Conservation (phyloP, 2,888 invertebrate species). For the Daptonema setosum region DNA sequence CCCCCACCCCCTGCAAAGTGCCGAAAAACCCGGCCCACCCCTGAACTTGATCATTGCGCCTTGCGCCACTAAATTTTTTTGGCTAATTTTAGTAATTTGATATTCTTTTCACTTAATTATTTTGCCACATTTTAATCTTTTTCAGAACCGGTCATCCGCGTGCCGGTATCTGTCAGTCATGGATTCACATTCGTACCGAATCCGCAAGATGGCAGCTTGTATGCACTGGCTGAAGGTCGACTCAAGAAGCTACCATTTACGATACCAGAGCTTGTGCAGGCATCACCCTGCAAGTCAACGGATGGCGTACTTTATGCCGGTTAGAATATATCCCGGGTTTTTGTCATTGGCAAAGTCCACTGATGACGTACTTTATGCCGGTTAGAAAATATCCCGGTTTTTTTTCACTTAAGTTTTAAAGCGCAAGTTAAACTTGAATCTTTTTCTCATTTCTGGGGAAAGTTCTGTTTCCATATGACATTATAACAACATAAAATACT, state of each 20-base stretch:
- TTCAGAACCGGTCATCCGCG: constrained; percentile 68
- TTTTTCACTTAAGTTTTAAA: too few species aligned
- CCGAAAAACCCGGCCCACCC: too few species aligned
- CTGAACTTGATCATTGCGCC: too few species aligned
- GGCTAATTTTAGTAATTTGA: too few species aligned
- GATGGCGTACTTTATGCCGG: constrained; percentile 90
- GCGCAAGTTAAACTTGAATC: too few species aligned
- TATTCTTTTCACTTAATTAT: too few species aligned
- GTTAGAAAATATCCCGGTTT: constrained; percentile 30
- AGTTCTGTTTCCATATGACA: too few species aligned
- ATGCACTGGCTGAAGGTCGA: constrained; percentile 38
- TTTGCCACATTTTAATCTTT: too few species aligned
- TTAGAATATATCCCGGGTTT: constrained; percentile 18
- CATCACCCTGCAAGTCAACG: constrained; percentile 75
- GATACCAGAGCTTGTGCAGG: constrained; percentile 81
- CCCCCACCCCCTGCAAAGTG: too few species aligned
- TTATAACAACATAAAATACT: too few species aligned
- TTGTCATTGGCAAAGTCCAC: constrained; percentile 73
- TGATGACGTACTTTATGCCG: constrained; percentile 84
- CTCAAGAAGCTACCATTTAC: constrained; percentile 85
- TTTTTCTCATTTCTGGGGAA: too few species aligned
- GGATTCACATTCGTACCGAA: constrained; percentile 51
- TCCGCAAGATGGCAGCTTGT: constrained; percentile 82
- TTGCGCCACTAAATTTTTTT: too few species aligned
- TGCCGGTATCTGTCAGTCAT: constrained; percentile 38